A percentile compares a stretch with the other conserved stretches of the same genome.
phyloP scores from a whole-genome alignment of 1,140 invertebrate genomes.

The Ips nitidus region DNA sequence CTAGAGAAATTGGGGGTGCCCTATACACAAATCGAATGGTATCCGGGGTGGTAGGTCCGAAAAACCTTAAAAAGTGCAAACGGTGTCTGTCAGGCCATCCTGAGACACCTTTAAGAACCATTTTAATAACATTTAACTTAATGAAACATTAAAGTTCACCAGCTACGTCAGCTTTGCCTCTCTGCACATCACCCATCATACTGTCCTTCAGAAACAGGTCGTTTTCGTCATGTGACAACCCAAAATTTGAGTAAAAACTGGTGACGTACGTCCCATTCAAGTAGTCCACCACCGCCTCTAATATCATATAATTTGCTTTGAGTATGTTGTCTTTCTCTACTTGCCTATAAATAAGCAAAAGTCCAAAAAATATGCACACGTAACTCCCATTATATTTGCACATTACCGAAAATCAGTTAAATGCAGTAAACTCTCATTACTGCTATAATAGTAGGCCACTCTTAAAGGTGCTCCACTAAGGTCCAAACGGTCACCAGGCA shows the following conservation, averaged over 20 bases:
- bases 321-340: constrained; percentile 11
- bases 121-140: not conserved
- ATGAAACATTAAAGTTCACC: not conserved
- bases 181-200: constrained; percentile 4
- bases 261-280: constrained; percentile 8
- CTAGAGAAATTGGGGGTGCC: constrained; percentile 4
- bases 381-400: not conserved
- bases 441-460: not conserved
- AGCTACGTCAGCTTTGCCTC: constrained; percentile 2
- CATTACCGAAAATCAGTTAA: not conserved
- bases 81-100: not conserved
- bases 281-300: not conserved
- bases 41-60: constrained; percentile 11
- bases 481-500: not conserved
- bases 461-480: not conserved
- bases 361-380: not conserved
- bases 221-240: not conserved
- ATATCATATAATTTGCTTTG: constrained; percentile 9
- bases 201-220: not conserved
- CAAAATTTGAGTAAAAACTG: not conserved
- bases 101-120: not conserved
- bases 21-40: not conserved
- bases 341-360: not conserved
- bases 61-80: constrained; percentile 1
- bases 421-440: not conserved